phyloP scores from a whole-genome alignment of 2,888 invertebrate species.

The Dynastes hyllus region DNA sequence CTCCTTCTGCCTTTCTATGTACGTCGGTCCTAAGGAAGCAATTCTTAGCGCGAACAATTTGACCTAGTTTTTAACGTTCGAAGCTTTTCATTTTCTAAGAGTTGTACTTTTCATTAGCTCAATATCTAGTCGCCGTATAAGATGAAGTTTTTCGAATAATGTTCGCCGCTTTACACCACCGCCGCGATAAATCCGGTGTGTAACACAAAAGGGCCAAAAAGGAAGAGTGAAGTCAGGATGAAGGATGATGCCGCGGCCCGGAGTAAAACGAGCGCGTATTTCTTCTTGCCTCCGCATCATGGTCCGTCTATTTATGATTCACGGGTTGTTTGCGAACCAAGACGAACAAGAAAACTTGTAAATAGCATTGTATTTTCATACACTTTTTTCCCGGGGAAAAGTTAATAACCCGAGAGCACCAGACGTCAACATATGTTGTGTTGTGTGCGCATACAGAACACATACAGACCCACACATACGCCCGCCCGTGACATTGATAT shows the following conservation, averaged over 20 bases:
- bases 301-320: slow-evolving; percentile 47
- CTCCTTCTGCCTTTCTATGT: neutral
- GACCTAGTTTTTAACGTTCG: slow-evolving; percentile 17
- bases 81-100: slow-evolving; percentile 14
- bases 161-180: slow-evolving; percentile 34
- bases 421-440: slow-evolving; percentile 50
- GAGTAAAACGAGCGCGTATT: slow-evolving; percentile 9
- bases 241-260: slow-evolving; percentile 24
- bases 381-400: slow-evolving; percentile 46
- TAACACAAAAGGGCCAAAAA: slow-evolving; percentile 32
- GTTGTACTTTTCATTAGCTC: slow-evolving; percentile 32
- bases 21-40: neutral
- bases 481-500: slow-evolving; percentile 43
- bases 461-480: slow-evolving; percentile 2
- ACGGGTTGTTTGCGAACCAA: slow-evolving; percentile 45
- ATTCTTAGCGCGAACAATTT: neutral
- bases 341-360: slow-evolving; percentile 41
- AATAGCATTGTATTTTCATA: slow-evolving; percentile 49
- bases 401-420: slow-evolving; percentile 49
- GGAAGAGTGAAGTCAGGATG: slow-evolving; percentile 33
- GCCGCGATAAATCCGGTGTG: slow-evolving; percentile 27
- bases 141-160: slow-evolving; percentile 41
- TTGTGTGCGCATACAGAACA: neutral
- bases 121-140: slow-evolving; percentile 17
- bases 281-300: slow-evolving; percentile 19